phyloP scores from a whole-genome alignment of 2,888 invertebrate species.

The Drosophila neonasuta region DNA sequence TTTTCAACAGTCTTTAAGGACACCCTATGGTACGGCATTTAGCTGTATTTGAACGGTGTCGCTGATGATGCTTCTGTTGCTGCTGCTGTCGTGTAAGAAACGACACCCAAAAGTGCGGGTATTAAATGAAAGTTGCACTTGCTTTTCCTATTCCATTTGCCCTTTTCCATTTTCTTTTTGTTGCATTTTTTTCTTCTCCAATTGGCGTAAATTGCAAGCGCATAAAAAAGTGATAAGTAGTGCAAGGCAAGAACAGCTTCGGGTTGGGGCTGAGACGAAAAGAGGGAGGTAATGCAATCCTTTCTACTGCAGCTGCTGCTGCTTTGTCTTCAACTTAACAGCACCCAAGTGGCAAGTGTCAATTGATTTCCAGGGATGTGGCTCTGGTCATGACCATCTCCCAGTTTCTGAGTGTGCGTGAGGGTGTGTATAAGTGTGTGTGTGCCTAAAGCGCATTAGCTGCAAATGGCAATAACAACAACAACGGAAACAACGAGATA shows the following conservation, averaged over 20 bases:
- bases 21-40: constrained; percentile 59
- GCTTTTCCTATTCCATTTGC: constrained; percentile 14
- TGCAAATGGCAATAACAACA: constrained; percentile 26
- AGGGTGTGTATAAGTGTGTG: constrained; percentile 22
- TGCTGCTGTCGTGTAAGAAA: constrained; percentile 45
- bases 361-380: constrained; percentile 66
- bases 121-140: constrained; percentile 66
- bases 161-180: constrained; percentile 12
- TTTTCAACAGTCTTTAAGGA: constrained; percentile 12
- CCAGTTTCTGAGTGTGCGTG: constrained; percentile 7
- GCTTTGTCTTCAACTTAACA: constrained; percentile 38
- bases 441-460: constrained; percentile 59
- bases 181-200: constrained; percentile 30
- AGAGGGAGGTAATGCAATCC: constrained; percentile 19
- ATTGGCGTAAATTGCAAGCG: constrained; percentile 69
- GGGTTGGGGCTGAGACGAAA: not conserved
- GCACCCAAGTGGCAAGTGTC: constrained; percentile 60
- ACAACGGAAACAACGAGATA: constrained; percentile 22
- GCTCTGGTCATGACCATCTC: constrained; percentile 33
- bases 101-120: constrained; percentile 72
- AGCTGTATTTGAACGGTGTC: constrained; percentile 64
- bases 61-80: constrained; percentile 25
- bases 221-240: constrained; percentile 59
- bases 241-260: not conserved
- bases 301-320: constrained; percentile 27